Conservation (phyloP, 2,888 invertebrate species). For the Ferdinandea cuprea region DNA sequence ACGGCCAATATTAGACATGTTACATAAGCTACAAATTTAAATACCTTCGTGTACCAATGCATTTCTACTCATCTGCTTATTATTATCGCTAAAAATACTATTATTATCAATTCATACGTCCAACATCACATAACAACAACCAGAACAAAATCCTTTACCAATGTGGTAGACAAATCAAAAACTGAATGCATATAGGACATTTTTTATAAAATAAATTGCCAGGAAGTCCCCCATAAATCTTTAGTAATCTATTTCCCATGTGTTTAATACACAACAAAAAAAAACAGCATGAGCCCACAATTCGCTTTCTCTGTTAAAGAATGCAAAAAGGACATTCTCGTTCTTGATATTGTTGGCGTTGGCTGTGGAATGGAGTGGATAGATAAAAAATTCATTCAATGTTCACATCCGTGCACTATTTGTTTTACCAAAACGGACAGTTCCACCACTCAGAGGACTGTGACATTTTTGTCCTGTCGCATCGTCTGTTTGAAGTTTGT, state of each 20-base stretch:
- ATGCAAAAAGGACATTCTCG: conserved; percentile 53
- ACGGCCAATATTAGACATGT: too few relatives aligned
- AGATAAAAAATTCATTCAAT: conserved; percentile 65
- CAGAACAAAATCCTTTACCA: background rate
- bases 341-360: conserved; percentile 13
- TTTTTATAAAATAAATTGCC: conserved; percentile 61
- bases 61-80: too few relatives aligned
- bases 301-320: conserved; percentile 31
- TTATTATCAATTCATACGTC: too few relatives aligned
- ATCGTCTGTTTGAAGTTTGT: conserved; percentile 10
- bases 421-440: conserved; percentile 54
- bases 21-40: too few relatives aligned
- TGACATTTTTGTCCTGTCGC: conserved; percentile 47
- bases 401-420: conserved; percentile 71
- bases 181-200: conserved; percentile 4
- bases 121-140: too few relatives aligned
- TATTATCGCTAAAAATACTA: too few relatives aligned
- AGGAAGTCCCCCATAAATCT: conserved; percentile 70
- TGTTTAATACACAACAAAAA: too few relatives aligned
- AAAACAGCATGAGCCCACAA: conserved; percentile 66
- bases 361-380: conserved; percentile 39
- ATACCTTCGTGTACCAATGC: too few relatives aligned
- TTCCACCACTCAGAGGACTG: conserved; percentile 16
- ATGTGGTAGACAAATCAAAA: conserved; percentile 55
- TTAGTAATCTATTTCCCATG: conserved; percentile 72